Evolutionary conservation across 2,113 vertebrate genomes (phyloP), one percentile per base, ranked within the genome.

Genomic region (Indri indri): DNA sequence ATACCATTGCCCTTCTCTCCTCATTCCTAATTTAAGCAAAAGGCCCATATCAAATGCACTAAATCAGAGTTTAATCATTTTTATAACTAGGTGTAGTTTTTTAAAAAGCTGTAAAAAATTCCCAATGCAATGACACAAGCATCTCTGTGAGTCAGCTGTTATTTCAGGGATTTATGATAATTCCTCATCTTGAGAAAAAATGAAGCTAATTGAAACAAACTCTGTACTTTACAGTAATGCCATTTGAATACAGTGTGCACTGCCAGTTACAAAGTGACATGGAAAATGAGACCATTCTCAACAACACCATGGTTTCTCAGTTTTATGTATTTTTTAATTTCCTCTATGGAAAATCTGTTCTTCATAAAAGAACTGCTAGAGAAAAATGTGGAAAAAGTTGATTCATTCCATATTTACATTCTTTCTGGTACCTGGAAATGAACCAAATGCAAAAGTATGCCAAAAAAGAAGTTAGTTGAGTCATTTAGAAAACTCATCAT

Each of bases 291-390:
- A 98, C 99, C 98, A 98, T 98, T 99, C 99, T 99, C 99, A 99
- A 99, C 99, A 99, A 99, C 98, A 98, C 99, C 98, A 98, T 68
- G 81, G 98, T 98, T 98, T 99, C 99, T 99, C 99, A 99, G 98
- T 99, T 99, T 99, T 99, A 99, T 99, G 99, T 99, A 99, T 98
- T 99, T 99, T 99, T 99, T 99, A 99, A 99, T 99, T 99, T 99
- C 99, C 99, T 99, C 98, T 99, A 98, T 98, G 99, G 99, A 99
- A 99, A 99, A 99, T 99, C 99, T 99, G 99, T 99, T 99, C 99
- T 99, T 99, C 98, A 99, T 99, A 99, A 99, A 99, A 99, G 98
- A 97, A 96, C 98, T 98, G 99, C 99, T 98, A 98, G 98, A 98
- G 99, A 98, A 99, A 97, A 99, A 99, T 98, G 98, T 99, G 99